Percentiles rank a stretch among this genome's conserved stretches.
These are phyloP conservation scores for Hyposoter dolosus DNA, from an alignment of 2,888 invertebrate genomes.

Conservation along the genomic window DNA sequence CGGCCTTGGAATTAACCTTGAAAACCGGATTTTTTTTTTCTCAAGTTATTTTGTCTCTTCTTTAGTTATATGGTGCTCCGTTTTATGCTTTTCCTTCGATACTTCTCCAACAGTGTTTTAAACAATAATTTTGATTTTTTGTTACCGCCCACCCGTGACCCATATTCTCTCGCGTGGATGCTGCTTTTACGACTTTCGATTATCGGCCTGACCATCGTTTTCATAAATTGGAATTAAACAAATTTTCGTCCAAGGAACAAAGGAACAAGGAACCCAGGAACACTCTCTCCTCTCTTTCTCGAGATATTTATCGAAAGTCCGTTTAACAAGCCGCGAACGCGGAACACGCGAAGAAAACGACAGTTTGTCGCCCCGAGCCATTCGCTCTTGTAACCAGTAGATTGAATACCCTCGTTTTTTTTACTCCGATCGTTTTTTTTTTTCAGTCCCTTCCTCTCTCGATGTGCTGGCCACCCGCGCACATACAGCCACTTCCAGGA, in stretches of 20 bases:
- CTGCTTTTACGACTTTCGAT: slow-evolving; percentile 36
- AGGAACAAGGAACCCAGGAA: too few species aligned
- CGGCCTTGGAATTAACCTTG: slow-evolving; percentile 36
- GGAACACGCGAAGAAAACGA: slow-evolving; percentile 59
- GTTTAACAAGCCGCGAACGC: slow-evolving; percentile 60
- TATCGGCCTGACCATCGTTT: background rate
- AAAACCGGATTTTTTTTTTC: slow-evolving; percentile 18
- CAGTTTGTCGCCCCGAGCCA: slow-evolving; percentile 66
- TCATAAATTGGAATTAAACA: slow-evolving; percentile 27
- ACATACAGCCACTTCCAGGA: slow-evolving; percentile 55
- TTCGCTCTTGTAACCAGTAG: slow-evolving; percentile 57
- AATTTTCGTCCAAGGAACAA: slow-evolving; percentile 14
- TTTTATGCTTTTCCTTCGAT: background rate
- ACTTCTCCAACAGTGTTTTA: background rate
- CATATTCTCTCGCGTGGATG: slow-evolving; percentile 16
- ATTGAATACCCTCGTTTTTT: slow-evolving; percentile 67
- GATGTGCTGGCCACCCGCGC: slow-evolving; percentile 61
- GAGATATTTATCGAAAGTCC: slow-evolving; percentile 53
- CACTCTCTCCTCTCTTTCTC: slow-evolving; percentile 19
- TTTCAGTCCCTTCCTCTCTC: slow-evolving; percentile 35
- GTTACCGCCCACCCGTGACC: slow-evolving; percentile 58
- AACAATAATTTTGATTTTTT: slow-evolving; percentile 26
- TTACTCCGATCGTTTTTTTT: slow-evolving; percentile 25
- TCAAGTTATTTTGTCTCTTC: background rate
- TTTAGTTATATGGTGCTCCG: background rate